Percentiles rank a stretch among this genome's conserved stretches.
These are phyloP conservation scores for Actinia tenebrosa DNA, from an alignment of 64 coral and sea anemone species.

Conservation along the genomic window DNA sequence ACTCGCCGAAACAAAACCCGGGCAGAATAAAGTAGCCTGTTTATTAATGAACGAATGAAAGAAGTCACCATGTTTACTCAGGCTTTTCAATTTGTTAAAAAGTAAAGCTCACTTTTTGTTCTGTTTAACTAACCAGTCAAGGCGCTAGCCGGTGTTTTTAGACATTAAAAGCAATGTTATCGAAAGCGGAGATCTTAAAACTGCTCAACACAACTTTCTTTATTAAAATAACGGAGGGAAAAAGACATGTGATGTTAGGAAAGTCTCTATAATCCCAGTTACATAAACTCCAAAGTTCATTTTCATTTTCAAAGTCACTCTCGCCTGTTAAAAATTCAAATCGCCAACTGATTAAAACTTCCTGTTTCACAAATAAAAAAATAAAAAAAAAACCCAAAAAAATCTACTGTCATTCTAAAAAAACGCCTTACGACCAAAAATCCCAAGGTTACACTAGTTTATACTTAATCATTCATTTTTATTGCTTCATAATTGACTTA, in stretches of 20 bases:
- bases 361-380: too few relatives aligned
- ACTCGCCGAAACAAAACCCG: constrained; percentile 1
- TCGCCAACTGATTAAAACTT: too few relatives aligned
- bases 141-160: neutral
- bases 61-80: constrained; percentile 1
- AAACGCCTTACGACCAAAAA: too few relatives aligned
- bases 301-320: neutral
- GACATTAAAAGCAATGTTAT: constrained; percentile 2
- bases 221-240: constrained; percentile 1
- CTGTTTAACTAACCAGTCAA: neutral
- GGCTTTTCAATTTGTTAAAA: neutral
- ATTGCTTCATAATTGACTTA: too few relatives aligned
- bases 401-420: too few relatives aligned
- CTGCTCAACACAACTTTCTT: neutral
- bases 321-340: neutral
- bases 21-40: constrained; percentile 4
- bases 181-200: neutral
- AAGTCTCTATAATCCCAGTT: neutral
- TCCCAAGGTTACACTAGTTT: too few relatives aligned
- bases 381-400: too few relatives aligned
- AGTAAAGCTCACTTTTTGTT: neutral
- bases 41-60: constrained; percentile 14
- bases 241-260: neutral
- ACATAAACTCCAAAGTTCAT: neutral
- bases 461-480: too few relatives aligned